A percentile compares a stretch with the other conserved stretches of the same genome.
Conservation (phyloP, 2,888 invertebrate species). For the Dicyrtoma fusca region DNA sequence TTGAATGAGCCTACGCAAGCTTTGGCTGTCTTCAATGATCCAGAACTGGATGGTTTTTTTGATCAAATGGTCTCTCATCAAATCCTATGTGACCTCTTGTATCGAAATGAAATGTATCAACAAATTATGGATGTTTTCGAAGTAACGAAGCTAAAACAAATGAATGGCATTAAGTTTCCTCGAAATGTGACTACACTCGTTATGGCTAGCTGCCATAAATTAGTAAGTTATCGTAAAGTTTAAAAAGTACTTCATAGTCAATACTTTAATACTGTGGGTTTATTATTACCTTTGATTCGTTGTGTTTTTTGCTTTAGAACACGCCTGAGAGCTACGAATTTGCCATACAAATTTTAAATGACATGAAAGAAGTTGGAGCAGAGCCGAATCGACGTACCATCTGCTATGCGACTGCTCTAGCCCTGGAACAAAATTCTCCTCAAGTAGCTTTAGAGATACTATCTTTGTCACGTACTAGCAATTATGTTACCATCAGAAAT, state of each 20-base stretch:
- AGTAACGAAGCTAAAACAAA: slow-evolving; percentile 66
- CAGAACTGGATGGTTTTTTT: slow-evolving; percentile 69
- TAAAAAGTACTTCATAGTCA: no score
- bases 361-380: slow-evolving; percentile 65
- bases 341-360: slow-evolving; percentile 68
- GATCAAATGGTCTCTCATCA: slow-evolving; percentile 72
- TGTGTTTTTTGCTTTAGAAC: slow-evolving; percentile 63
- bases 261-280: no score
- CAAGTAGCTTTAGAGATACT: slow-evolving; percentile 71
- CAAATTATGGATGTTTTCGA: slow-evolving; percentile 70
- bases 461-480: slow-evolving; percentile 63
- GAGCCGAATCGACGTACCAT: slow-evolving; percentile 67
- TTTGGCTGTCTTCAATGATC: slow-evolving; percentile 68
- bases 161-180: slow-evolving; percentile 70
- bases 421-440: slow-evolving; percentile 71
- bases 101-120: slow-evolving; percentile 69
- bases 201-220: slow-evolving; percentile 74
- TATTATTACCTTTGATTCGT: neutral
- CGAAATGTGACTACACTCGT: slow-evolving; percentile 70
- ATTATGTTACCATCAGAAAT: slow-evolving; percentile 72
- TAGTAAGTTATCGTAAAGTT: slow-evolving; percentile 63
- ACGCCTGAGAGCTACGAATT: slow-evolving; percentile 69
- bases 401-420: slow-evolving; percentile 69
- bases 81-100: slow-evolving; percentile 73
- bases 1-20: slow-evolving; percentile 72